Conservation (phyloP, 2,797 vertebrate species). For the Picus viridis region DNA sequence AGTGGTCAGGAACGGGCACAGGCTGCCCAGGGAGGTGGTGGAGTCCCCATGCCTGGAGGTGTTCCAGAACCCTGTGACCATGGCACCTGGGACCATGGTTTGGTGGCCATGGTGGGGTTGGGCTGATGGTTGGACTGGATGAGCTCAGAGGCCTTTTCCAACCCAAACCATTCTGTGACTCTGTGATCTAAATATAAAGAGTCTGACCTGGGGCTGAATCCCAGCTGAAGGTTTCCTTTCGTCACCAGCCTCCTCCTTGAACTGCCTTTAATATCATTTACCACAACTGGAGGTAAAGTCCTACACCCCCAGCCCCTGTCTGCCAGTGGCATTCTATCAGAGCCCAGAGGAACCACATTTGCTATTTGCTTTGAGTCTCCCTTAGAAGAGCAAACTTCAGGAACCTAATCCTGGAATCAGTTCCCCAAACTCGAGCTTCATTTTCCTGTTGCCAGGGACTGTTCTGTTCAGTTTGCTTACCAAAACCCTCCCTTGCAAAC, state of each 20-base stretch:
- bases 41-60: too few relatives aligned
- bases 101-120: too few relatives aligned
- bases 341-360: not conserved
- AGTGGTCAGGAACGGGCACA: too few relatives aligned
- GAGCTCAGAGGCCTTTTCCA: too few relatives aligned
- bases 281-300: not conserved
- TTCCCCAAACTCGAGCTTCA: not conserved
- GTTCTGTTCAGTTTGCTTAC: not conserved
- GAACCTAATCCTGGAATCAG: not conserved
- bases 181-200: not conserved
- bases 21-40: too few relatives aligned
- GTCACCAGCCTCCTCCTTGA: not conserved
- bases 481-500: not conserved
- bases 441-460: not conserved
- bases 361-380: not conserved
- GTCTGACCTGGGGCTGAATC: not conserved
- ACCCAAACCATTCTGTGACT: too few relatives aligned
- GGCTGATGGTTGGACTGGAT: too few relatives aligned
- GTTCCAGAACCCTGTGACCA: too few relatives aligned
- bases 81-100: too few relatives aligned
- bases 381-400: not conserved
- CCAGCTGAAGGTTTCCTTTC: not conserved
- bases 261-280: not conserved
- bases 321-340: not conserved
- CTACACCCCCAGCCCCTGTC: not conserved